These are phyloP conservation scores for Alexandromys fortis DNA, from an alignment of 2,113 vertebrate species.

Conservation along the genomic window DNA sequence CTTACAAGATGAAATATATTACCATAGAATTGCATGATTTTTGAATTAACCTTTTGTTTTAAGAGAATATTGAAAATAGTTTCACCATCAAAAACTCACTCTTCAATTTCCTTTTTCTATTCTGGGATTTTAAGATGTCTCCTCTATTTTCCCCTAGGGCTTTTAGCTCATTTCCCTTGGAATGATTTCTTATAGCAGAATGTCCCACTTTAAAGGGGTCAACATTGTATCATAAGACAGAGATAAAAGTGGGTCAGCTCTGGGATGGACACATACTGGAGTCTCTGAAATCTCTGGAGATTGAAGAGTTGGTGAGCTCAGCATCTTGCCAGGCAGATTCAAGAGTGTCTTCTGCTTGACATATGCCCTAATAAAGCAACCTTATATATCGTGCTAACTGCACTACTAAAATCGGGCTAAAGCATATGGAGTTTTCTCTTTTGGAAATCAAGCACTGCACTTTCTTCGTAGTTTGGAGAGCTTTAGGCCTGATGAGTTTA, in stretches of 20 bases:
- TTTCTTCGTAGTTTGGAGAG: background rate
- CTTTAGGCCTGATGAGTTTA: background rate
- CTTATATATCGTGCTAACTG: background rate
- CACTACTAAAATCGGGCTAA: constrained; percentile 3
- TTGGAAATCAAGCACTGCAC: background rate
- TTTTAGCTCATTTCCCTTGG: constrained; percentile 10
- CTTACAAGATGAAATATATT: background rate
- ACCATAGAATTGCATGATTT: background rate
- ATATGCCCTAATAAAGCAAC: background rate
- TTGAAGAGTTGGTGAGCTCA: background rate
- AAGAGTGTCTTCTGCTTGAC: background rate
- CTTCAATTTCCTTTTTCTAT: constrained; percentile 17
- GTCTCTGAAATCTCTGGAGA: background rate
- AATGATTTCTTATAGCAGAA: background rate
- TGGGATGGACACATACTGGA: background rate
- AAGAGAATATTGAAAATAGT: constrained; percentile 18
- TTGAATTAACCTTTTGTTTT: background rate
- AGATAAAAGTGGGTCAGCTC: background rate
- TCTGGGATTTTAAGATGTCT: constrained; percentile 19
- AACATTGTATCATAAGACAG: background rate
- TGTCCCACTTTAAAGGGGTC: background rate
- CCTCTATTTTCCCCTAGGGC: background rate
- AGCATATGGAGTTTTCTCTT: background rate
- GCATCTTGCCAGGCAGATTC: constrained; percentile 31
- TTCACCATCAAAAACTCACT: background rate